These are phyloP conservation scores for Nomada ferruginata DNA, from an alignment of 2,888 invertebrate species.

Conservation along the genomic window DNA sequence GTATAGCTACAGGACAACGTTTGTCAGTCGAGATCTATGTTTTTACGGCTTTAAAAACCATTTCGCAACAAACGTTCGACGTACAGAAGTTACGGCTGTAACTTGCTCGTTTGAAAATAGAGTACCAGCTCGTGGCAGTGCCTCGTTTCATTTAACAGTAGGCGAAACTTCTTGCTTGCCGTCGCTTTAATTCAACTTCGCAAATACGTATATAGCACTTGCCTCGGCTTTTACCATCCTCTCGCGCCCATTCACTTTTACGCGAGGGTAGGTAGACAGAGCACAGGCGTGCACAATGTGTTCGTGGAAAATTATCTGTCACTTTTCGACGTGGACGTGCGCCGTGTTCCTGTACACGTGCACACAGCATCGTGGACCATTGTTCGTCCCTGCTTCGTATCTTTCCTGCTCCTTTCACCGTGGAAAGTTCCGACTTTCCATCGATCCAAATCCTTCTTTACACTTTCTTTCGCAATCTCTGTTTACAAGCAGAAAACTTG, in stretches of 20 bases:
- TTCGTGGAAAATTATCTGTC: constrained; percentile 57
- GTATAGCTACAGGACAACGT: too few relatives aligned
- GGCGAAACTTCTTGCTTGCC: constrained; percentile 19
- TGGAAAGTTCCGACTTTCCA: constrained; percentile 47
- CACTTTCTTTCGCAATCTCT: constrained; percentile 38
- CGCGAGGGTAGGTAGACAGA: constrained; percentile 20
- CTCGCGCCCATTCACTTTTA: constrained; percentile 35
- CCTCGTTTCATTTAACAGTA: constrained; percentile 39
- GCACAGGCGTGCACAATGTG: constrained; percentile 43
- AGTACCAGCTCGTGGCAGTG: constrained; percentile 12
- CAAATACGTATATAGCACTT: constrained; percentile 24
- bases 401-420: constrained; percentile 46
- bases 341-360: neutral
- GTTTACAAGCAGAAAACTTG: constrained; percentile 43
- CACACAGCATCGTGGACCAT: constrained; percentile 25
- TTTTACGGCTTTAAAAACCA: neutral
- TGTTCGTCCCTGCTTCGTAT: constrained; percentile 56
- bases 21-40: neutral
- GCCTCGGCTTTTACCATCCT: constrained; percentile 41
- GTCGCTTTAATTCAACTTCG: constrained; percentile 61
- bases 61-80: neutral
- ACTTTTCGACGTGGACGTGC: constrained; percentile 8
- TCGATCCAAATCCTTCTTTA: constrained; percentile 66
- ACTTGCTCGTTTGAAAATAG: constrained; percentile 12
- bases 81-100: neutral